Evolutionary conservation across 2,113 vertebrate species (phyloP), one percentile per base, ranked within the genome.

Genomic region (Serinus canaria): DNA sequence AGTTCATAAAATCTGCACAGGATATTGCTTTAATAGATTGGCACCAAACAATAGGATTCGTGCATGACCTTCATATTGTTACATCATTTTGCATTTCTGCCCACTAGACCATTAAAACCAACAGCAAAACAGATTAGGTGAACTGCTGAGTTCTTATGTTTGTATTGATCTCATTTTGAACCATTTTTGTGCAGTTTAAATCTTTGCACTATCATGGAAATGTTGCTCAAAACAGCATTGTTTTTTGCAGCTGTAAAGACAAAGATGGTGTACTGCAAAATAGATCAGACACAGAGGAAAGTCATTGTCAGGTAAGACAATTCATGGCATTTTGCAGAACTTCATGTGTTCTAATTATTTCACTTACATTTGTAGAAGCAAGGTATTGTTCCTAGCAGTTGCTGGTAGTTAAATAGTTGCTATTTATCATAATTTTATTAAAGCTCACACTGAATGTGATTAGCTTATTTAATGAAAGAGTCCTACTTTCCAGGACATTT

Each of bases 231-330:
- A 87, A 82, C 39, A 84, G 27, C 30, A 24, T 83, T 91, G 58
- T 20, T 78, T 70, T 83, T 98, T 98, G 86, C 91, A 99, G 99
- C 99, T 83, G 99, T 99, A 87, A 98, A 99, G 96, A 99, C 99
- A 94, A 99, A 99, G 98, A 99, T 99, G 99, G 99, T 99, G 30
- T 99, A 99, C 97, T 99, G 99, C 98, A 99, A 99, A 98, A 99
- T 99, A 87, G 99, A 99, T 98, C 99, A 99, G 97, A 99, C 99
- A 47, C 99, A 99, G 98, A 98, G 98, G 92, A 99, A 99, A 97
- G 99, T 99, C 92, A 98, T 99, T 94, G 99, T 99, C 97, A 99
- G 99, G 99, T 99, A 98, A 98, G 98, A 86, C 82, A 97, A 82
- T 97, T 91, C 89, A 31, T 49, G 80, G 88, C 90, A 81, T 96